Base-by-base conservation (phyloP, 2,888 invertebrate species). In the Meteorus colon region DNA sequence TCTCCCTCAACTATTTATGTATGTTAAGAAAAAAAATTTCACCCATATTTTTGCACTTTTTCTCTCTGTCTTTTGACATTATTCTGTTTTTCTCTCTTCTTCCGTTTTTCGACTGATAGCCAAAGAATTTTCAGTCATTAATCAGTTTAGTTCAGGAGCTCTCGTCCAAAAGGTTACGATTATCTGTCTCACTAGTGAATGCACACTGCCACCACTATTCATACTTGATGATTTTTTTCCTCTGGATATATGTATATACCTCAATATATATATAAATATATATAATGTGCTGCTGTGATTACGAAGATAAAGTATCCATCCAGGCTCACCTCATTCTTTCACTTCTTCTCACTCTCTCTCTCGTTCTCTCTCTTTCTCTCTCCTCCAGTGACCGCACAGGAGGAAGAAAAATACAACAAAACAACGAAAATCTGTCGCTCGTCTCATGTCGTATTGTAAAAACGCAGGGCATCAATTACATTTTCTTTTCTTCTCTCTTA, bases 91-190 rank as follows among this genome's bases (percentile, higher is more conserved):
- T 19, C 60, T 73, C n/a, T 48, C 31, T 55, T 65, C 60, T 73
- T 73, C 59, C 67, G 59, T 70, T 65, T 76, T 68, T 62, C 65
- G 14, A 71, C 60, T 37, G 31, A 45, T 62, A 59, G 37, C n/a
- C 62, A 70, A n/a, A 37, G 66, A 71, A 68, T 55, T 75, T 80
- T 77, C n/a, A 1, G 77, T 81, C 82, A 82, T 82, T 82, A 82
- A 82, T 82, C 82, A 82, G 77, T 69, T 71, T 19, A 37, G 37
- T 37, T 55, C 37, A 48, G 62, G 59, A 76, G 60, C 59, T 55
- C 63, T 66, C 16, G 55, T 41, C 37, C 24, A 6, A 24, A n/a
- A 55, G 19, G 55, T 27, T n/a, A 34, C 69, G 59, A 70, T 55
- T 59, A 59, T 70, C 51, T 69, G 75, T 76, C 75, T 70, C 69